Evolutionary conservation across 2,888 invertebrate species (phyloP), one percentile per base, ranked within the genome.

Genomic region (Oscheius myriophilus): DNA sequence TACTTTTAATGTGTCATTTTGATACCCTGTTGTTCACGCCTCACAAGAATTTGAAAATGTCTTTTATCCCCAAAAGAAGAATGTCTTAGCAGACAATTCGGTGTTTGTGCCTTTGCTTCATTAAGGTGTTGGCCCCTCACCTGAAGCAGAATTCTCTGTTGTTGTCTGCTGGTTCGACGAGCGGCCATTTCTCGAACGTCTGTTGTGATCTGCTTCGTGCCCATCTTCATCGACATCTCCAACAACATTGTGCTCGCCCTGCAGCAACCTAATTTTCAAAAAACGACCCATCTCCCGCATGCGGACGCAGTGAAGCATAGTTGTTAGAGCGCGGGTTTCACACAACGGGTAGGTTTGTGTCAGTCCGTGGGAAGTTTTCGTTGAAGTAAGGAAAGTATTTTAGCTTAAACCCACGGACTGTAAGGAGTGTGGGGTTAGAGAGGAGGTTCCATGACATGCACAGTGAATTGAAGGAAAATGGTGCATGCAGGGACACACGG

Each of bases 161-260:
- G 84, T 58, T 86, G 86, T 18, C 85, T 67, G 63, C 81, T 84
- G 0, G 84, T 79, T 33, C 82, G 54, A 46, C 84, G 69, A 1
- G 82, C 73, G 0, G 84, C 85, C 71, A 82, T 68, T 64, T 85
- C 82, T 46, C 81, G 65, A 16, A 84, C 78, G 55, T 84, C 83
- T 43, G 74, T 78, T 0, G 72, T 63, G 14, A 81, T 75, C 55
- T 75, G 75, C 57, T 81, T 76, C 16, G 81, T 82, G 9, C 83
- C 85, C 84, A 84, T 84, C 69, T 83, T 81, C 80, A 84, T 83
- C 18, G 83, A 82, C 81, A 86, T 84, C 69, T 84, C 84, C 69
- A 85, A 54, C 18, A 86, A 73, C 83, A 84, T 83, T 9, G 82
- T 83, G 59, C 80, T 79, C 4, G 85, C 84, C 73, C 83, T 84